Conservation (phyloP, 2,113 vertebrate genomes). For the Petrocephalus microphthalmus region DNA sequence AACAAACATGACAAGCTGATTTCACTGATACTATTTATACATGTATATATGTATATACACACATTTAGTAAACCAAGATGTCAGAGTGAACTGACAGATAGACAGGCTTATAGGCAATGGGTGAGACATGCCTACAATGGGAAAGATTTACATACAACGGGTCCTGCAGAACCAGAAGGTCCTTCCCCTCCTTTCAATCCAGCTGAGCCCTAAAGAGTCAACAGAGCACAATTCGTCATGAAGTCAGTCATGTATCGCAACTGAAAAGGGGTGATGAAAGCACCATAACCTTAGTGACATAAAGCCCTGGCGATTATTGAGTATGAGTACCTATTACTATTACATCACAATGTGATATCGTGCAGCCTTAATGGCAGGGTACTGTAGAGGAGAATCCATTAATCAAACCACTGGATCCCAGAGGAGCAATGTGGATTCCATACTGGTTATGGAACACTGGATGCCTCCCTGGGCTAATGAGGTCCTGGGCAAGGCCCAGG, state of each 20-base stretch:
- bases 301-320: not conserved
- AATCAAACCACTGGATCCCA: no score
- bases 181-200: slow-evolving; percentile 86
- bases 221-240: slow-evolving; percentile 10
- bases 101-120: not conserved
- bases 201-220: slow-evolving; percentile 62
- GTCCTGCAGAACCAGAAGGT: slow-evolving; percentile 64
- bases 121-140: not conserved
- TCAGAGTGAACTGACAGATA: not conserved
- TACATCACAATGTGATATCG: not conserved
- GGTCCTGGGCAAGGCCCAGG: no score
- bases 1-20: not conserved
- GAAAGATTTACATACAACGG: slow-evolving; percentile 60
- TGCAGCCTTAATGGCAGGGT: no score
- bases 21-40: not conserved
- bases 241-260: not conserved
- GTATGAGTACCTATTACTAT: no score
- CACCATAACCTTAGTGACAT: not conserved
- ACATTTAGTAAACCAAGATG: not conserved
- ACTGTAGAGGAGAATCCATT: no score
- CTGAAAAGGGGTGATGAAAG: not conserved
- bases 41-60: not conserved
- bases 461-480: no score
- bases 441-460: no score
- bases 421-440: no score